Base-by-base conservation (phyloP, 1,140 invertebrate species). In the Penaeus vannamei region DNA sequence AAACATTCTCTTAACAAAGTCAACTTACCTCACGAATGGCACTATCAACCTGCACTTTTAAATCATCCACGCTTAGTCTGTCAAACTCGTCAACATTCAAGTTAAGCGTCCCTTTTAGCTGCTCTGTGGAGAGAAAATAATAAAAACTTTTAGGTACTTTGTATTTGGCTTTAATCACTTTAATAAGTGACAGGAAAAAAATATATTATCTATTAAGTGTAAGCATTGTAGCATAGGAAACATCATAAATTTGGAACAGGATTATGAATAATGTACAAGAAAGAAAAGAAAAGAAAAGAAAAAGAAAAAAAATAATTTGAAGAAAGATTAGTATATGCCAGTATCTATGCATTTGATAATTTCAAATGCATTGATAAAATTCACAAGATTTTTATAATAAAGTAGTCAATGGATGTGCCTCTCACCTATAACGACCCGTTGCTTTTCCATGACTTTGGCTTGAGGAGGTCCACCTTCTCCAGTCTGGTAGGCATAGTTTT, bases 401-500 rank as follows among this genome's bases (percentile, higher is more conserved):
- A 53, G 53, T 12, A 53, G 5, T 10, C 36, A 36, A 23, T 86
- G 7, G 46, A 26, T 84, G 42, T 46, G 64, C 20, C 79, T 92
- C 93, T 93, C 91, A 94, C 94, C 96, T 86, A 98, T 95, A 84
- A 99, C 96, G 23, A 98, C 95, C 92, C 96, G 96, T 92, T 99
- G 98, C 91, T 97, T 95, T 92, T 98, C 97, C 72, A 98, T 93
- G 76, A 97, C 93, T 80, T 97, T 94, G 92, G 96, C 96, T 92
- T 97, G 96, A 5, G 97, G 97, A 90, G 97, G 93, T 72, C 96
- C 96, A 53, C 95, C 96, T 91, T 96, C 95, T 59, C 96, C 97
- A 84, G 95, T 97, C 93, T 98, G 97, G 93, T 98, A 98, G 0
- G 97, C 97, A 94, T 98, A 98, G 61, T 96, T 95, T 93, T 99